Base-by-base conservation (phyloP, 2,113 vertebrate species). In the Zosterops lateralis region DNA sequence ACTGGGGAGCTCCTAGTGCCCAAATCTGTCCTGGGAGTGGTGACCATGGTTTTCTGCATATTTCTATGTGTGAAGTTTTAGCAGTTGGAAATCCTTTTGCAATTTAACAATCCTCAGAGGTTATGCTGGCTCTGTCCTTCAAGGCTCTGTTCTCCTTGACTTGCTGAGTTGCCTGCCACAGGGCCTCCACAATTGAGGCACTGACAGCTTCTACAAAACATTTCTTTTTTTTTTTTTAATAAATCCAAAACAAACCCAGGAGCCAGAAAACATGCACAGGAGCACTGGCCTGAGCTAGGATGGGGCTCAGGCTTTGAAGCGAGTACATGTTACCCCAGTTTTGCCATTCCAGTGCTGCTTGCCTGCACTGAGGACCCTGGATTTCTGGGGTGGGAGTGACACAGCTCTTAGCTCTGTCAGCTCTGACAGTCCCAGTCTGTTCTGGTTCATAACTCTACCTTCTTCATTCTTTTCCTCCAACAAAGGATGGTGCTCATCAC, bases 111-210 rank as follows among this genome's bases (percentile, higher is more conserved):
- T 26, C 9, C 11, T 6, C 42, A 62, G 31, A 66, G 22, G 25
- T 40, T 66, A 15, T 0, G 3, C 34, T 81, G 8, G 2, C 44
- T 32, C 8, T 5, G 9, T 29, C 32, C n/a, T 60, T 67, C 12
- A 36, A 53, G n/a, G 38, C 47, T 67, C 29, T 54, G 54, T 54
- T 6, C 11, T 60, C 38, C 29, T 68, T 8, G 3, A 7, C 29
- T 31, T 44, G 17, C 32, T 0, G 7, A 44, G 26, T 38, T 0
- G 1, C 38, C 28, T 31, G 29, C 47, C 5, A 3, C 2, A 6
- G 45, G 40, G 17, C 17, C n/a, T 50, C 32, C 5, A 9, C 26
- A 47, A 73, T 17, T 36, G 56, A 13, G 60, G 15, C 54, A 32
- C 40, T 4, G 14, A 64, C 6, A 15, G 28, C 56, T 90, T 61